These are phyloP conservation scores for Orthosia cruda DNA, from an alignment of 2,888 invertebrate genomes.

Conservation along the genomic window DNA sequence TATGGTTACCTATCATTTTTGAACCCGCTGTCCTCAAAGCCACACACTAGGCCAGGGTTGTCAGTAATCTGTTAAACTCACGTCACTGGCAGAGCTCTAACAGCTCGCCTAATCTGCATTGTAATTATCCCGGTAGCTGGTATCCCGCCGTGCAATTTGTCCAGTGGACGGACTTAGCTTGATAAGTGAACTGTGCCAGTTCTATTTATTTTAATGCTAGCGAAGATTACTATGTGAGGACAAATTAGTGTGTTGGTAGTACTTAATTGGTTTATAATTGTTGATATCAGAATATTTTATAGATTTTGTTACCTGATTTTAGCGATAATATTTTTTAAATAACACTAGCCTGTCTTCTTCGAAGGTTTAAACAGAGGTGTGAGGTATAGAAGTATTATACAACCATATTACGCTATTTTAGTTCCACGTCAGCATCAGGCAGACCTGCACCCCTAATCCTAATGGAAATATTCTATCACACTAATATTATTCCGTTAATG, in stretches of 20 bases:
- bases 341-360: too few species aligned
- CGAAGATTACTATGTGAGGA: neutral
- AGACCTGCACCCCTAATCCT: too few species aligned
- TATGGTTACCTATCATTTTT: too few species aligned
- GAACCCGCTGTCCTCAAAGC: constrained; percentile 5
- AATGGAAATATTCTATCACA: too few species aligned
- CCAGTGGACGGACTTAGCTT: constrained; percentile 55
- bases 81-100: constrained; percentile 66
- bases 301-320: too few species aligned
- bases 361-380: too few species aligned
- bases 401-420: too few species aligned
- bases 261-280: neutral
- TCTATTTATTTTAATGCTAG: constrained; percentile 39
- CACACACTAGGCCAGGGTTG: constrained; percentile 30
- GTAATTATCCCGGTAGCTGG: constrained; percentile 71
- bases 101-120: constrained; percentile 71
- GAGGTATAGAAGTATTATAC: too few species aligned
- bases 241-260: neutral
- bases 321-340: too few species aligned
- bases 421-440: too few species aligned
- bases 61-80: constrained; percentile 66
- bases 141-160: constrained; percentile 61
- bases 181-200: constrained; percentile 48
- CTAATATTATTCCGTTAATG: too few species aligned
- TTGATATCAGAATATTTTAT: neutral